These are phyloP conservation scores for Leptothorax acervorum DNA, from an alignment of 2,888 invertebrate species.

Conservation along the genomic window DNA sequence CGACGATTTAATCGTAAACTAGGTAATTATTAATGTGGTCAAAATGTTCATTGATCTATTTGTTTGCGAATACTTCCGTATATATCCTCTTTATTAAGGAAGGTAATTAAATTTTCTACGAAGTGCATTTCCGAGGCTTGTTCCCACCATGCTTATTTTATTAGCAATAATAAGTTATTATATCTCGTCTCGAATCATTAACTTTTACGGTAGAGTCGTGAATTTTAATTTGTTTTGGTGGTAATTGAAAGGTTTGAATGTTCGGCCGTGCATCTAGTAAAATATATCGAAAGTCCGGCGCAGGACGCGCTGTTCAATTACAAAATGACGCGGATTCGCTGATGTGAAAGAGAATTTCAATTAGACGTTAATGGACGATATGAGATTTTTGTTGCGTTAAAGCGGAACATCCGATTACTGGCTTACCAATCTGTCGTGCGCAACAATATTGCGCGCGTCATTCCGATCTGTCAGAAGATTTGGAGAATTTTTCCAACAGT, in stretches of 20 bases:
- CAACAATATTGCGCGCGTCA: constrained; percentile 23
- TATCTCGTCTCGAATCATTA: constrained; percentile 67
- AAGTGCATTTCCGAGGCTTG: not conserved
- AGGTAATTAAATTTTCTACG: not conserved
- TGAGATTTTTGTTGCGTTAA: constrained; percentile 73
- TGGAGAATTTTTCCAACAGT: constrained; percentile 20
- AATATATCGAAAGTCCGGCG: constrained; percentile 58
- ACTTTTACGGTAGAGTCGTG: constrained; percentile 73
- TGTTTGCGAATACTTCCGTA: not conserved
- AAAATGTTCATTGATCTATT: not conserved
- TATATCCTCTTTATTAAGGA: constrained; percentile 1
- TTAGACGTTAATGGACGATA: constrained; percentile 76
- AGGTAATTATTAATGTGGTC: not conserved
- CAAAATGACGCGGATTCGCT: constrained; percentile 54
- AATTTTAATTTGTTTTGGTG: constrained; percentile 75
- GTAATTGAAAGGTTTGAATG: constrained; percentile 71
- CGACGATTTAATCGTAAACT: not conserved
- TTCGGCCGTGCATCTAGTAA: constrained; percentile 31
- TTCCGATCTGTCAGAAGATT: not conserved
- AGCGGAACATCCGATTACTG: constrained; percentile 66
- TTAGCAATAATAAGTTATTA: constrained; percentile 38
- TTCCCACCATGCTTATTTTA: not conserved
- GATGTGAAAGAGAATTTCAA: constrained; percentile 74
- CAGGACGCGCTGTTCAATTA: constrained; percentile 60
- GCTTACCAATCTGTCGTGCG: constrained; percentile 62